A percentile compares a stretch with the other conserved stretches of the same genome.
Evolutionary conservation across 2,113 vertebrate species (phyloP).

Genomic region (Gavia stellata): DNA sequence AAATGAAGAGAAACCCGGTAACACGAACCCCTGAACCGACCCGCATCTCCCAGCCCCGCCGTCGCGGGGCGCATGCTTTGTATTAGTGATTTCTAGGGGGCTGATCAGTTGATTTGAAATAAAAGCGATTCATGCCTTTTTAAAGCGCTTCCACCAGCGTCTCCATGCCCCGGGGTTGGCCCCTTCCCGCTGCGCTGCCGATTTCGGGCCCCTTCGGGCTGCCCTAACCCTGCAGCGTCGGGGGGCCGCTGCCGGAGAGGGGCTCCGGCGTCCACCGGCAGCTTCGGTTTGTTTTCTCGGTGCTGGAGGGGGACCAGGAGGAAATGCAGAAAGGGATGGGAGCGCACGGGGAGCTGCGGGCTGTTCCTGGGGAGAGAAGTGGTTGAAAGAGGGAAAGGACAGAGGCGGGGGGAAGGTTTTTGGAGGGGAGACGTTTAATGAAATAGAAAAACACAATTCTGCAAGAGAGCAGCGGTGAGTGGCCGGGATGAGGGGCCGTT

Average conservation of each 20-base stretch:
- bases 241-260: too few relatives aligned
- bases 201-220: neutral
- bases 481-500: fast-evolving
- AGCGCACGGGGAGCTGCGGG: neutral
- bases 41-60: neutral
- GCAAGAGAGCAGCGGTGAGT: fast-evolving
- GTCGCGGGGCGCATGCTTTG: neutral
- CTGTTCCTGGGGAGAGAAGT: too few relatives aligned
- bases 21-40: neutral
- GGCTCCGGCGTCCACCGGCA: neutral
- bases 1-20: neutral
- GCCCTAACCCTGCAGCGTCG: too few relatives aligned
- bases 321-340: too few relatives aligned
- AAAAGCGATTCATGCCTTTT: slow-evolving; percentile 64
- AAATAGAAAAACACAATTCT: neutral
- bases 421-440: neutral
- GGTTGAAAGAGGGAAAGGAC: neutral
- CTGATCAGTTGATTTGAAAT: slow-evolving; percentile 55
- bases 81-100: slow-evolving; percentile 41
- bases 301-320: neutral
- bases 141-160: neutral
- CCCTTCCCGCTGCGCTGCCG: fast-evolving
- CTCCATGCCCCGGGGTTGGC: fast-evolving
- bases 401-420: neutral
- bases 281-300: neutral